phyloP scores from a whole-genome alignment of 2,888 invertebrate species.

The Heliconius aoede region DNA sequence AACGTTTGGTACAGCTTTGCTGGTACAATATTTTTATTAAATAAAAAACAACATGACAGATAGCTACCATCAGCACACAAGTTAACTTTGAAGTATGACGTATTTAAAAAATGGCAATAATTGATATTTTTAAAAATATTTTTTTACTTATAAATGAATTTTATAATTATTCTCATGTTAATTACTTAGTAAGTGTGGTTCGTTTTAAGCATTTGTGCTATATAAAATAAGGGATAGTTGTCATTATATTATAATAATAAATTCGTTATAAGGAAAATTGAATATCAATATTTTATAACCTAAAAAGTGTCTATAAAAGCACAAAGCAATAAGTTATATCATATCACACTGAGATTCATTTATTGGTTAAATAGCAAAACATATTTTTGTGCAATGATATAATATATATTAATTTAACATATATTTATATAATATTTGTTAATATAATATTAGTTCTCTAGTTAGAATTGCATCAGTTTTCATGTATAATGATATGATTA shows the following conservation, averaged over 20 bases:
- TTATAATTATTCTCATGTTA: not conserved
- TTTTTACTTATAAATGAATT: not conserved
- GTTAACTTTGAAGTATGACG: not conserved
- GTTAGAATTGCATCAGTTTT: not conserved
- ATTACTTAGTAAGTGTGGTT: not conserved
- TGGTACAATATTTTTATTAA: not conserved
- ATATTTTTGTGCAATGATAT: not conserved
- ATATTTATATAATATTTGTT: not conserved
- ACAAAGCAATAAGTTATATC: not conserved
- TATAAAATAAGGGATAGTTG: not conserved
- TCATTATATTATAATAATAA: too few species aligned
- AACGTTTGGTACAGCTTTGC: not conserved
- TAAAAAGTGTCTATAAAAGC: not conserved
- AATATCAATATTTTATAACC: not conserved
- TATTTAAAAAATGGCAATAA: not conserved
- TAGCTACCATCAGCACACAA: not conserved
- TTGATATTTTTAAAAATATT: too few species aligned
- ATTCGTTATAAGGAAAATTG: not conserved
- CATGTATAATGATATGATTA: not conserved
- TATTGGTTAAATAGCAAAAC: conserved; percentile 14
- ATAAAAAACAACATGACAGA: not conserved
- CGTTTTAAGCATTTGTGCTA: not conserved
- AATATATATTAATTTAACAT: not conserved
- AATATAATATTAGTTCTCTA: not conserved
- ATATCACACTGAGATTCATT: conserved; percentile 20